Evolutionary conservation across 2,888 invertebrate genomes (phyloP), one percentile per base, ranked within the genome.

Genomic region (Sphaeridia pumilis): DNA sequence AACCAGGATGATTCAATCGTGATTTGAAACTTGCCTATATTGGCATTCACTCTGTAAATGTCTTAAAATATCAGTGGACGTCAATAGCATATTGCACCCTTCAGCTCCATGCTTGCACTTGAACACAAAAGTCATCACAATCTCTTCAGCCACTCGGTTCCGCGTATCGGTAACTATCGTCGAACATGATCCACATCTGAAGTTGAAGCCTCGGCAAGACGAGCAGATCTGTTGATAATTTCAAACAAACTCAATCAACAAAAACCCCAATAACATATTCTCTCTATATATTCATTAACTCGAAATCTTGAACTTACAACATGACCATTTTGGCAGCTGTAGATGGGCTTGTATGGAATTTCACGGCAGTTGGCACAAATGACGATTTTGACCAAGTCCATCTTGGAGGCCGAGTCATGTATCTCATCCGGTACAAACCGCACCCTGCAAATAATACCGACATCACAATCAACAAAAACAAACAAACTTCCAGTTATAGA

Each of bases 371-470:
- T 45, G 12, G 34, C 5, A 26, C 50, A 50, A 21, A 43, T 27
- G 1, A 50, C 50, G 12, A 50, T 50, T 25, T 44, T 43, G 17
- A 50, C 50, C 25, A 50, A 34, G 4, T 50, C 50, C 3, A 34
- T 2, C 24, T 21, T 27, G 21, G 44, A 14, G 5, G 35, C 50
- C 4, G 43, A 34, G 4, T 50, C 50, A 21, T 43, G 25, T 17
- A 50, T 50, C n/a, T 50, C 50, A 17, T 50, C 50, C 10, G 22
- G 22, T 34, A 44, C 44, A 20, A 50, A 50, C 22, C 50, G 42
- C n/a, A 50, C 21, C 17, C 20, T 34, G 38, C 5, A 38, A 38
- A n/a, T n/a, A n/a, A n/a, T n/a, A n/a, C n/a, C n/a, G n/a, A n/a
- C n/a, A n/a, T n/a, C n/a, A n/a, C n/a, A n/a, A n/a, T n/a, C n/a